A percentile compares a stretch with the other conserved stretches of the same genome.
Conservation (phyloP, 2,113 vertebrate genomes). For the Limanda limanda region DNA sequence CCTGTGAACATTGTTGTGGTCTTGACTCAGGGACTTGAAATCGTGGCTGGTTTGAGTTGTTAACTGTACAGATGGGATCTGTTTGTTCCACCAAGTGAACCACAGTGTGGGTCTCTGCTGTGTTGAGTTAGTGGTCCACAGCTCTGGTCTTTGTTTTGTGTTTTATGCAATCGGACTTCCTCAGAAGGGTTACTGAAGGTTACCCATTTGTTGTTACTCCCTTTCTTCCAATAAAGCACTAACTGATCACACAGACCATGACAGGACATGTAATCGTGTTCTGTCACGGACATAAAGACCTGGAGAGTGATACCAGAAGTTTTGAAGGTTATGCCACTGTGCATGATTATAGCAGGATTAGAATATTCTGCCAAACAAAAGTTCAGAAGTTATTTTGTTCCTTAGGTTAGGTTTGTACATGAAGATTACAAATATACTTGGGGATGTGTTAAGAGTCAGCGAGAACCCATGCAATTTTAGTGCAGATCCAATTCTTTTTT, state of each 20-base stretch:
- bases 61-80: constrained; percentile 12
- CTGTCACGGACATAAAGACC: constrained; percentile 4
- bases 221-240: background rate
- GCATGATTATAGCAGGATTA: constrained; percentile 27
- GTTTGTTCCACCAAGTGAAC: constrained; percentile 4
- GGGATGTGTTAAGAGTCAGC: no score
- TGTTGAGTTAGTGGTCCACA: background rate
- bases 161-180: constrained; percentile 17
- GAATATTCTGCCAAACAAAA: constrained; percentile 23
- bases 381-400: background rate
- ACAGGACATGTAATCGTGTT: background rate
- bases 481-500: no score
- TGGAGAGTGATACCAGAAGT: constrained; percentile 13
- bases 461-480: no score
- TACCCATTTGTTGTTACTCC: constrained; percentile 7
- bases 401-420: no score
- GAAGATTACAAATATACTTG: no score
- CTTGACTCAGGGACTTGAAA: constrained; percentile 1
- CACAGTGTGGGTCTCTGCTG: constrained; percentile 16
- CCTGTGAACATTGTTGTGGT: constrained; percentile 13
- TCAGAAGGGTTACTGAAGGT: background rate
- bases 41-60: constrained; percentile 20
- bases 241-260: background rate
- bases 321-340: constrained; percentile 37
- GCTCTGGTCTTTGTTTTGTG: constrained; percentile 16